Evolutionary conservation across 2,888 invertebrate genomes (phyloP).

Genomic region (Dynastes maya): DNA sequence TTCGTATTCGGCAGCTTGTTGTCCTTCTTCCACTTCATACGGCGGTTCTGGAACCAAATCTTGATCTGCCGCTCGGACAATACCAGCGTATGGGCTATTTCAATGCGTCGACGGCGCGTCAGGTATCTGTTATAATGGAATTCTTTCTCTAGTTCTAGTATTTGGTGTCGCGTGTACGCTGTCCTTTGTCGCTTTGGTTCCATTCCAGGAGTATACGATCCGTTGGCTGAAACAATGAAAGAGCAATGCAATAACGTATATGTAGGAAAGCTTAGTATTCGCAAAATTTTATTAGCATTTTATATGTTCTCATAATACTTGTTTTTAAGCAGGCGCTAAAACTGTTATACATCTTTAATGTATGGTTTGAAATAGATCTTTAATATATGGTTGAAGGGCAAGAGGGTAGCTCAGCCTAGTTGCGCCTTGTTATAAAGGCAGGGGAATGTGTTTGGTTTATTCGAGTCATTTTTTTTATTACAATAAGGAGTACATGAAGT

Average conservation of each 20-base stretch:
- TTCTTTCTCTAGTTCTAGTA: constrained; percentile 97
- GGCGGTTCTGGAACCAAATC: constrained; percentile 90
- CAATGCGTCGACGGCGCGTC: constrained; percentile 94
- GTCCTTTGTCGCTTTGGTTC: constrained; percentile 97
- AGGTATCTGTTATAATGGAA: constrained; percentile 98
- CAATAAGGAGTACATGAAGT: too few relatives aligned
- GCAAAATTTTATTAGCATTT: too few relatives aligned
- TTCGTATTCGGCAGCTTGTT: constrained; percentile 91
- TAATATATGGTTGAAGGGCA: too few relatives aligned
- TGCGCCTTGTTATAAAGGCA: too few relatives aligned
- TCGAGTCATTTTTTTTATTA: too few relatives aligned
- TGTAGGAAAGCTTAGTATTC: too few relatives aligned
- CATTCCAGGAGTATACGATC: constrained; percentile 91
- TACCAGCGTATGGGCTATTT: constrained; percentile 96
- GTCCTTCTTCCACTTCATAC: constrained; percentile 92
- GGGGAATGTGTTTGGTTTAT: too few relatives aligned
- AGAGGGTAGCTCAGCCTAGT: too few relatives aligned
- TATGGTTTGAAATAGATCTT: neutral
- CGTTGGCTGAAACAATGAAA: constrained; percentile 83
- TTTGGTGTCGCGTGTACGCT: constrained; percentile 98
- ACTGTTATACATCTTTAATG: too few relatives aligned
- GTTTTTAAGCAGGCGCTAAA: too few relatives aligned
- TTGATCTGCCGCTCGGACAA: constrained; percentile 93
- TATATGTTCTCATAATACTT: too few relatives aligned
- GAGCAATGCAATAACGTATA: constrained; percentile 3